Percentiles rank a stretch among this genome's conserved stretches.
Conservation (phyloP, 2,797 vertebrate species). For the Alfaro cultratus region DNA sequence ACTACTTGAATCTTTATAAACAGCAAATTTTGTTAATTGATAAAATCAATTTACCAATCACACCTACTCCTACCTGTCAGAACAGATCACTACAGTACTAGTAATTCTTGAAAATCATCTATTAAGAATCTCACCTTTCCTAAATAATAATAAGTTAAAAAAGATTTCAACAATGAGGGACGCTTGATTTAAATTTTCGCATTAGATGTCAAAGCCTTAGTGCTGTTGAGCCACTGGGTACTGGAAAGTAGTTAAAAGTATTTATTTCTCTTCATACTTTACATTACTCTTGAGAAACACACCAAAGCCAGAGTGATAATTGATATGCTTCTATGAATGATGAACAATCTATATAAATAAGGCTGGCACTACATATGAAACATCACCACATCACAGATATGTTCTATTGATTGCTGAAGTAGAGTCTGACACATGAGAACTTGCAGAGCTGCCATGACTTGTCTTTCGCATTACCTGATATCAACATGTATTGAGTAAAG, state of each 20-base stretch:
- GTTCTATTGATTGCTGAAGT: conserved; percentile 13
- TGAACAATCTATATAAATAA: conserved; percentile 4
- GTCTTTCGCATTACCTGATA: conserved; percentile 58
- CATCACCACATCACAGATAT: conserved; percentile 10
- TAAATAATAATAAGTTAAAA: not conserved
- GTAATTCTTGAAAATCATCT: not conserved
- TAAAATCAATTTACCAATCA: not conserved
- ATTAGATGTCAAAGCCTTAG: not conserved
- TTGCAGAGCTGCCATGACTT: conserved; percentile 21
- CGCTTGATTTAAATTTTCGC: not conserved
- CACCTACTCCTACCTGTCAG: not conserved
- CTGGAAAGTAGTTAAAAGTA: not conserved
- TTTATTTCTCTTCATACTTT: conserved; percentile 9
- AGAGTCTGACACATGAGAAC: conserved; percentile 27
- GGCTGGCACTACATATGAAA: not conserved
- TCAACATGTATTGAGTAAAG: conserved; percentile 48
- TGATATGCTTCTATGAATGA: not conserved
- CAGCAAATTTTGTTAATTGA: too few species aligned
- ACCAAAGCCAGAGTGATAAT: not conserved
- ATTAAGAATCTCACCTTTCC: not conserved
- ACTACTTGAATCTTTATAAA: not conserved
- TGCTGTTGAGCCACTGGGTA: not conserved
- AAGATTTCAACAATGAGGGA: not conserved
- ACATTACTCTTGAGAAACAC: not conserved
- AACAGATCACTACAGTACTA: not conserved